A percentile compares a stretch with the other conserved stretches of the same genome.
phyloP scores from a whole-genome alignment of 2,888 invertebrate genomes.

The Ceraclea dissimilis region DNA sequence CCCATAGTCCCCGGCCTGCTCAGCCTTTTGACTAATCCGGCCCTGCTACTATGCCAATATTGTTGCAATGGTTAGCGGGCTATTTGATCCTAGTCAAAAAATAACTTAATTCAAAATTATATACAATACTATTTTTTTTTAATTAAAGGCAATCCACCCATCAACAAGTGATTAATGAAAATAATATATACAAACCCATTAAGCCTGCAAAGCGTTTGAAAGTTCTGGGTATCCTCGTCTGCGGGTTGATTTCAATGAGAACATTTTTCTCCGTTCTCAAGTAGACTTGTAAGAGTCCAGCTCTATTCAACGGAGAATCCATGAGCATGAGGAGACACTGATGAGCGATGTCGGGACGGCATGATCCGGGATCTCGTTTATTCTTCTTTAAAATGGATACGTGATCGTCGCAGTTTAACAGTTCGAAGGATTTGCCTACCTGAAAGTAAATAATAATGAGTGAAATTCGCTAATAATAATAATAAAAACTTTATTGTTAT shows the following conservation, averaged over 20 bases:
- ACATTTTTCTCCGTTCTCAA: constrained; percentile 88
- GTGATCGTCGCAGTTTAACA: constrained; percentile 94
- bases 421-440: constrained; percentile 81
- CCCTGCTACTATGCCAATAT: no score
- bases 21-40: no score
- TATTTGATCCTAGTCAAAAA: no score
- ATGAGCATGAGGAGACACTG: constrained; percentile 96
- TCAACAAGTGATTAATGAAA: no score
- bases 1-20: no score
- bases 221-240: constrained; percentile 93
- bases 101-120: no score
- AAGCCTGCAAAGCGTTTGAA: constrained; percentile 95
- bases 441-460: constrained; percentile 35
- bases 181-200: constrained; percentile 74
- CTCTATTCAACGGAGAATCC: constrained; percentile 94
- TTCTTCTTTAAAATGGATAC: constrained; percentile 74
- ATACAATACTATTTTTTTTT: no score
- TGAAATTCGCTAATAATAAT: constrained; percentile 8
- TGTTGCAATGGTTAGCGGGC: no score
- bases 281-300: constrained; percentile 93
- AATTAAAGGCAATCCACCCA: no score
- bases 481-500: no score
- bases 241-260: constrained; percentile 92
- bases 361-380: constrained; percentile 78
- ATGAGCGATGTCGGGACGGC: constrained; percentile 95